phyloP scores from a whole-genome alignment of 1,140 invertebrate species.

The Acromyrmex echinatior region DNA sequence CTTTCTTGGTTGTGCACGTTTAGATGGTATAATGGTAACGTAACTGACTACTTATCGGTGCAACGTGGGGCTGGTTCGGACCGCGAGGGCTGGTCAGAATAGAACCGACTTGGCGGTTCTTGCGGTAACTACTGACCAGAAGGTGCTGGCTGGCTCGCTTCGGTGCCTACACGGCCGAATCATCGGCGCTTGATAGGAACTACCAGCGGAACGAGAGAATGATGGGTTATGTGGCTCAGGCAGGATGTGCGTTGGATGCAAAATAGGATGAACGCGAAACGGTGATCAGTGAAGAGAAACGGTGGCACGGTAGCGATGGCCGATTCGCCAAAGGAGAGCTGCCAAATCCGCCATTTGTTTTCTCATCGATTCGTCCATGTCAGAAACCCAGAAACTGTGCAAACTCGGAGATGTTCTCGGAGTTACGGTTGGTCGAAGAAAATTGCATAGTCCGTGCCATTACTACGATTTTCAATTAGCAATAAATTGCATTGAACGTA shows the following conservation, averaged over 20 bases:
- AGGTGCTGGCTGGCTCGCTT: constrained; percentile 68
- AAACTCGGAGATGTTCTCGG: constrained; percentile 39
- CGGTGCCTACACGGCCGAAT: constrained; percentile 76
- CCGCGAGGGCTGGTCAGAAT: constrained; percentile 61
- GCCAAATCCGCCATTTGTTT: constrained; percentile 77
- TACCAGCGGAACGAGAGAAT: constrained; percentile 68
- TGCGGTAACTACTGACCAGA: constrained; percentile 82
- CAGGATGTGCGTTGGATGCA: constrained; percentile 74
- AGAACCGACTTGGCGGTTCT: constrained; percentile 76
- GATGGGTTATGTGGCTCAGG: constrained; percentile 63
- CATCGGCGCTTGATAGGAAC: constrained; percentile 77
- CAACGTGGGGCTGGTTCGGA: constrained; percentile 42
- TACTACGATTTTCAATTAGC: constrained; percentile 24
- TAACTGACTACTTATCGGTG: constrained; percentile 48
- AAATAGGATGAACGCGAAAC: constrained; percentile 68
- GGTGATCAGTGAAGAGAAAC: constrained; percentile 36
- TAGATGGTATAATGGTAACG: constrained; percentile 67
- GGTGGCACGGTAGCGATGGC: constrained; percentile 27
- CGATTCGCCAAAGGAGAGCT: constrained; percentile 71
- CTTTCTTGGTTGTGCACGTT: constrained; percentile 75
- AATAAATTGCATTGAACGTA: background rate
- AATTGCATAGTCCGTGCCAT: constrained; percentile 22
- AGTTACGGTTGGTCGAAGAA: constrained; percentile 2
- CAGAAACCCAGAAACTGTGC: constrained; percentile 54
- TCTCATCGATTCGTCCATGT: constrained; percentile 74